These are phyloP conservation scores for Scaptomyza flava DNA, from an alignment of 2,888 invertebrate genomes.

Conservation along the genomic window DNA sequence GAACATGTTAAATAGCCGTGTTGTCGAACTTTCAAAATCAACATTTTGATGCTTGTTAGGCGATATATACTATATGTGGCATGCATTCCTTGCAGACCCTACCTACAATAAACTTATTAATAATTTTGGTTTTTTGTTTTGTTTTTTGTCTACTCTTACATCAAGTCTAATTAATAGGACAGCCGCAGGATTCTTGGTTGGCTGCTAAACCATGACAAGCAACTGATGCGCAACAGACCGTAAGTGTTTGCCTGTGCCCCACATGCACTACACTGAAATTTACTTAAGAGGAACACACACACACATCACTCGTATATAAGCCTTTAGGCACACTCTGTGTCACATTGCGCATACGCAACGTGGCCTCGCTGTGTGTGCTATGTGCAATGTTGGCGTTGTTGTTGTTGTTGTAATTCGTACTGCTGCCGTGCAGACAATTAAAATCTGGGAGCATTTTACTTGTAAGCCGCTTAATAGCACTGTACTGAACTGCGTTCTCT, in stretches of 20 bases:
- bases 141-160: constrained; percentile 1
- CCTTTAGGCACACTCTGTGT: constrained; percentile 36
- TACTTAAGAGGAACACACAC: constrained; percentile 48
- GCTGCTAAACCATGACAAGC: constrained; percentile 65
- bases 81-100: not conserved
- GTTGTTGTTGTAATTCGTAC: constrained; percentile 19
- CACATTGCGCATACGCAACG: constrained; percentile 66
- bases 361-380: constrained; percentile 13
- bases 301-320: constrained; percentile 14
- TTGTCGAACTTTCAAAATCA: too few relatives aligned
- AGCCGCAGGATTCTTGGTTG: constrained; percentile 52
- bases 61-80: too few relatives aligned
- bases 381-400: not conserved
- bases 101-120: not conserved
- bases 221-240: constrained; percentile 65
- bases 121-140: not conserved
- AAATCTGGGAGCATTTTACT: constrained; percentile 83
- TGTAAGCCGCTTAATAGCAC: constrained; percentile 83
- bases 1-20: too few relatives aligned
- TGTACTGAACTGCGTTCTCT: constrained; percentile 48
- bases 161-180: constrained; percentile 52
- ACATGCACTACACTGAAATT: constrained; percentile 60
- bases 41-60: too few relatives aligned
- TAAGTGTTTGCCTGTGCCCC: constrained; percentile 55
- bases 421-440: constrained; percentile 77